A percentile compares a stretch with the other conserved stretches of the same genome.
These are phyloP conservation scores for Idaea biselata DNA, from an alignment of 2,888 invertebrate genomes.

Conservation along the genomic window DNA sequence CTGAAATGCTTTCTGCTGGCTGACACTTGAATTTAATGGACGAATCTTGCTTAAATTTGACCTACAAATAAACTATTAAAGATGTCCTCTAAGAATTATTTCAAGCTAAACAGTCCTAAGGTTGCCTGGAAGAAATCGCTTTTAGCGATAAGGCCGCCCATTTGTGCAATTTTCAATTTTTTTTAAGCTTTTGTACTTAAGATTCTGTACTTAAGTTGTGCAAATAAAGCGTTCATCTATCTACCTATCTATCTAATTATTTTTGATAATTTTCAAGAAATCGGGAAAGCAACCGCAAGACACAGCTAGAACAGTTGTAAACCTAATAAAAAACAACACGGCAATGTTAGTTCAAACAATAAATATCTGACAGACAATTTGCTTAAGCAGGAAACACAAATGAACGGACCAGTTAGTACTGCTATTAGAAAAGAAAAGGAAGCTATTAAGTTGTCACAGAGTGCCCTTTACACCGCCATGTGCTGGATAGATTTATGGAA, in stretches of 20 bases:
- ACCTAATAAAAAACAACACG: slow-evolving; percentile 4
- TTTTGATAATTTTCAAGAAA: slow-evolving; percentile 2
- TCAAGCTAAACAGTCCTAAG: too few relatives aligned
- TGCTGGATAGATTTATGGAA: slow-evolving; percentile 65
- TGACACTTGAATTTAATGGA: too few relatives aligned
- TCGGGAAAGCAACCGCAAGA: neutral
- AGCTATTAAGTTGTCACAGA: slow-evolving; percentile 74
- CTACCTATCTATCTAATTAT: too few relatives aligned
- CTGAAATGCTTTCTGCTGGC: neutral
- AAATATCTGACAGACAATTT: slow-evolving; percentile 28
- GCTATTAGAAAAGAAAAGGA: slow-evolving; percentile 53
- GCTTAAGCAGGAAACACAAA: slow-evolving; percentile 42
- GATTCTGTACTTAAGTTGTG: too few relatives aligned
- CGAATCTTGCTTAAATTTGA: too few relatives aligned
- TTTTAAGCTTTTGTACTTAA: too few relatives aligned
- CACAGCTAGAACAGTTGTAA: neutral
- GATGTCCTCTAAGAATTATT: neutral
- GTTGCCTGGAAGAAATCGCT: too few relatives aligned
- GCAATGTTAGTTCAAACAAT: slow-evolving; percentile 10
- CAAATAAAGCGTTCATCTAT: too few relatives aligned
- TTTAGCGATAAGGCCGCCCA: too few relatives aligned
- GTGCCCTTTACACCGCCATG: slow-evolving; percentile 59
- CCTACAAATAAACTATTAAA: too few relatives aligned
- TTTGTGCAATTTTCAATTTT: too few relatives aligned
- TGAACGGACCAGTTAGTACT: slow-evolving; percentile 39